Evolutionary conservation across 2,888 invertebrate species (phyloP).

Genomic region (Caradrina clavipalpis): DNA sequence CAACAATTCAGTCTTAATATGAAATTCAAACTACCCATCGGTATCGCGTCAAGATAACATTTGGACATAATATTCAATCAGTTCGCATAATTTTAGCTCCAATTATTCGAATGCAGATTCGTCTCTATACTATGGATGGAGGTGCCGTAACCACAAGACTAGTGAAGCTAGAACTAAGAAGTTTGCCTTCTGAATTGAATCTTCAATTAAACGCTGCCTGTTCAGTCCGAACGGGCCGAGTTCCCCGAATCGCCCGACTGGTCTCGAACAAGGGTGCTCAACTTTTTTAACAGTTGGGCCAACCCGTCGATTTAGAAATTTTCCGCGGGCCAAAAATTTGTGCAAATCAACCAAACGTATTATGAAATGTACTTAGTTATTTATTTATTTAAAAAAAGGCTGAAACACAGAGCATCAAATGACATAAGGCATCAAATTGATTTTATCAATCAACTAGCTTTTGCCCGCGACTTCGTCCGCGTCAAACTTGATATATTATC

Average conservation of each 20-base stretch:
- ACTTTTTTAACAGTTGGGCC: no score
- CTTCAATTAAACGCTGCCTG: constrained; percentile 74
- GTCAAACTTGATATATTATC: no score
- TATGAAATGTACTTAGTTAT: no score
- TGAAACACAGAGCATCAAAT: no score
- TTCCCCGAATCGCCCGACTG: constrained; percentile 26
- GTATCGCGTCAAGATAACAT: constrained; percentile 6
- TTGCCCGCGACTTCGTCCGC: no score
- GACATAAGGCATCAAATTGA: no score
- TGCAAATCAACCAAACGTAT: no score
- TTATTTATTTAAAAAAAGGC: no score
- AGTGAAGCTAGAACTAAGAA: constrained; percentile 59
- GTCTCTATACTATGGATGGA: constrained; percentile 27
- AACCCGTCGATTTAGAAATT: no score
- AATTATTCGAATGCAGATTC: constrained; percentile 59
- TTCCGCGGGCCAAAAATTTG: no score
- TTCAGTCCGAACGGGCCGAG: constrained; percentile 52
- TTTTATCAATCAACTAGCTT: no score
- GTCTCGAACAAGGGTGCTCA: no score
- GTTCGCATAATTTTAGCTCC: constrained; percentile 53
- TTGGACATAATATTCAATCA: constrained; percentile 50
- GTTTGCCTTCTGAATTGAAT: constrained; percentile 76
- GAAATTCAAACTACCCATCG: constrained; percentile 14
- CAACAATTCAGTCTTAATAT: not conserved
- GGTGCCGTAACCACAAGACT: constrained; percentile 45